phyloP scores from a whole-genome alignment of 2,113 vertebrate species.

The Antidorcas marsupialis region DNA sequence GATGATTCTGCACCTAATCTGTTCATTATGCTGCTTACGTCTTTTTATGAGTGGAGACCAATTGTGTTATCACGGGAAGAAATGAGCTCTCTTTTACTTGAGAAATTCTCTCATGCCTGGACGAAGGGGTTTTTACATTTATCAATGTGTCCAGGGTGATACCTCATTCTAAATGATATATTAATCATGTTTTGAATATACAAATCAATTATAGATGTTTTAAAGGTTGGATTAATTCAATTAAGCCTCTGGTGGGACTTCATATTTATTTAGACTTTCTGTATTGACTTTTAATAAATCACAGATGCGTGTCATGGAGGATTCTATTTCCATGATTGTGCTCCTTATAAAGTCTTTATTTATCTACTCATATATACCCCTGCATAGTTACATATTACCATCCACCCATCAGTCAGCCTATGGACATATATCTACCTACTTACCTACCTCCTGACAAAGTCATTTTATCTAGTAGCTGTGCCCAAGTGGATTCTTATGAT shows the following conservation, averaged over 20 bases:
- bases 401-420: neutral
- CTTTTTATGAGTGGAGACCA: conserved; percentile 25
- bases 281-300: neutral
- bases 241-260: neutral
- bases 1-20: neutral
- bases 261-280: conserved; percentile 19
- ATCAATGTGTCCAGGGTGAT: conserved; percentile 3
- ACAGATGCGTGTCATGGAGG: neutral
- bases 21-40: neutral
- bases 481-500: neutral
- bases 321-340: neutral
- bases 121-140: conserved; percentile 49
- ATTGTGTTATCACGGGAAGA: conserved; percentile 8
- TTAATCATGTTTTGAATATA: conserved; percentile 22
- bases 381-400: neutral
- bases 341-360: neutral
- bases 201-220: conserved; percentile 34
- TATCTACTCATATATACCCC: fast-evolving
- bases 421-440: neutral
- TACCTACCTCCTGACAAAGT: neutral
- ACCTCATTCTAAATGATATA: neutral
- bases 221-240: neutral
- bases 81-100: conserved; percentile 24
- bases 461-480: neutral
- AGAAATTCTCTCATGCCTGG: conserved; percentile 23